Evolutionary conservation across 1,140 invertebrate species (phyloP).

Genomic region (Danaus melanippus): DNA sequence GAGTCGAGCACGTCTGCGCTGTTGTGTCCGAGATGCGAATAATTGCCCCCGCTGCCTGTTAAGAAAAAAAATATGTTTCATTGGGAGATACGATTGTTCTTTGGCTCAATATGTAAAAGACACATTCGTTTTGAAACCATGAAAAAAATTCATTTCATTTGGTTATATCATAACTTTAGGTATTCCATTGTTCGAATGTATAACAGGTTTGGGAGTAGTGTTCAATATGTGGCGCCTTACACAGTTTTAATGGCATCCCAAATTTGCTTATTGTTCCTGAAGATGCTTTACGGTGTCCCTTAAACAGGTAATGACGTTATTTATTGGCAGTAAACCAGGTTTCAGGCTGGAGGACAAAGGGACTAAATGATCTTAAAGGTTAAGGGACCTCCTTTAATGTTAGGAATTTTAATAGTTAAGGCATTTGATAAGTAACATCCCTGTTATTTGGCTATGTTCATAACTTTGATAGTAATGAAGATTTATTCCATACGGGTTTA

Average conservation of each 20-base stretch:
- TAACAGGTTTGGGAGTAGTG: constrained; percentile 17
- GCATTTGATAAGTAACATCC: constrained; percentile 14
- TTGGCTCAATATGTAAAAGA: constrained; percentile 21
- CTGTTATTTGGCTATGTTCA: too few relatives aligned
- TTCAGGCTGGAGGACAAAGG: constrained; percentile 48
- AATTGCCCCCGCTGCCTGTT: constrained; percentile 57
- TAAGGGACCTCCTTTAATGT: constrained; percentile 33
- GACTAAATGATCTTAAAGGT: constrained; percentile 37
- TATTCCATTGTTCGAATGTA: too few relatives aligned
- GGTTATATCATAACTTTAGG: too few relatives aligned
- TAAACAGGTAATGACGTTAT: constrained; percentile 65
- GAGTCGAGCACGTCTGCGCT: constrained; percentile 57
- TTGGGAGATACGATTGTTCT: constrained; percentile 37
- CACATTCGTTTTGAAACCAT: constrained; percentile 9
- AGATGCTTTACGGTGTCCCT: constrained; percentile 44
- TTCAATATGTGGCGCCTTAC: constrained; percentile 50
- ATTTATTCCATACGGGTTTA: too few relatives aligned
- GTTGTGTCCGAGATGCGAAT: constrained; percentile 65
- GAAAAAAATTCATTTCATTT: background rate
- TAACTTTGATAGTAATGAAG: too few relatives aligned
- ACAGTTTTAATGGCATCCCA: constrained; percentile 50
- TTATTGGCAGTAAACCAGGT: constrained; percentile 55
- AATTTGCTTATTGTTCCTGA: constrained; percentile 57
- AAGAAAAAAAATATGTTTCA: constrained; percentile 37
- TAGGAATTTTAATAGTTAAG: constrained; percentile 37